Evolutionary conservation across 2,888 invertebrate genomes (phyloP).

Genomic region (Nymphalis polychloros): DNA sequence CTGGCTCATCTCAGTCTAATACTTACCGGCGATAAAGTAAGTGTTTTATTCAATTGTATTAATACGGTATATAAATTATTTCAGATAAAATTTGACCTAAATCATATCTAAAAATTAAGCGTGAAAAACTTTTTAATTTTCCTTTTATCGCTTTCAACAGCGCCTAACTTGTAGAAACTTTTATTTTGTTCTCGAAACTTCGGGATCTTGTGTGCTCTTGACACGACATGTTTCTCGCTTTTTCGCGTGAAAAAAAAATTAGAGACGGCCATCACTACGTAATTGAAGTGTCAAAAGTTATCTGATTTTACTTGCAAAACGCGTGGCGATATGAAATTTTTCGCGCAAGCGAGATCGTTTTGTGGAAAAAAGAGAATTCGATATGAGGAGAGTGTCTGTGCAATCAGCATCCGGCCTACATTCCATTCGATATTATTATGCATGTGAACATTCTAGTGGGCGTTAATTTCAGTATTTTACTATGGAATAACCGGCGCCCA

Average conservation of each 20-base stretch:
- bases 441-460: constrained; percentile 51
- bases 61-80: no score
- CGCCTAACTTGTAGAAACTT: constrained; percentile 54
- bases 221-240: constrained; percentile 67
- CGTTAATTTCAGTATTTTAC: constrained; percentile 51
- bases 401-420: constrained; percentile 78
- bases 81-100: neutral
- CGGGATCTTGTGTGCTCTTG: constrained; percentile 65
- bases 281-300: constrained; percentile 82
- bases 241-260: constrained; percentile 63
- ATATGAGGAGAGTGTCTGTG: constrained; percentile 74
- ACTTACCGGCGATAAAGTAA: no score
- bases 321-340: constrained; percentile 78
- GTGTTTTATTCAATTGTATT: no score
- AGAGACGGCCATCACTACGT: constrained; percentile 74
- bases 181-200: constrained; percentile 72
- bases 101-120: constrained; percentile 30
- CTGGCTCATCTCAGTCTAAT: no score
- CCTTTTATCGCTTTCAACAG: constrained; percentile 62
- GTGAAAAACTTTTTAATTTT: constrained; percentile 67
- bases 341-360: constrained; percentile 71
- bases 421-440: constrained; percentile 64
- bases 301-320: constrained; percentile 82
- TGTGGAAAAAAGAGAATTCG: constrained; percentile 77
- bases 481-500: constrained; percentile 32